Conservation (phyloP, 2,113 vertebrate genomes). For the Progne subis region DNA sequence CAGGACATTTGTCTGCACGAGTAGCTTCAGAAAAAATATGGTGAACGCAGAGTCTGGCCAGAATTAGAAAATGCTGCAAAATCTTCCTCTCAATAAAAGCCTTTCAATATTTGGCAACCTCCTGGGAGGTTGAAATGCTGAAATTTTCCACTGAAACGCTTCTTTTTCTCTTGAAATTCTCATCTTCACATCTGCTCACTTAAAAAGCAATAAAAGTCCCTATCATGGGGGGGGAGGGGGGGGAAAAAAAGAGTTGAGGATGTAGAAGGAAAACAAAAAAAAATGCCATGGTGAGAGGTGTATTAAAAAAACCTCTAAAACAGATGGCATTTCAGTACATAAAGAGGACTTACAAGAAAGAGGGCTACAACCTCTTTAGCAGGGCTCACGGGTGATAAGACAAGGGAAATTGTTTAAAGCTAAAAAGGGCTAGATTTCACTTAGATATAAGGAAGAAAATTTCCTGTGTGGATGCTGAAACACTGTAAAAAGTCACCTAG, state of each 20-base stretch:
- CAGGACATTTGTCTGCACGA: neutral
- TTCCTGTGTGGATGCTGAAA: neutral
- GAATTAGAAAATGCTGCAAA: conserved; percentile 25
- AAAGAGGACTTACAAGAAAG: neutral
- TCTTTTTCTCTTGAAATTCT: neutral
- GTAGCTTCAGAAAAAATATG: conserved; percentile 1
- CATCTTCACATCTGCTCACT: neutral
- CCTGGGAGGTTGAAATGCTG: neutral
- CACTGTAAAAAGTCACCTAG: neutral
- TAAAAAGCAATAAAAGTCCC: neutral
- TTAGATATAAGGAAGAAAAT: neutral
- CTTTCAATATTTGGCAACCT: neutral
- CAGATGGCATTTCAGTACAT: neutral
- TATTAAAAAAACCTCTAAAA: neutral
- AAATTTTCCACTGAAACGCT: neutral
- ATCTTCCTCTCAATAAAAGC: neutral
- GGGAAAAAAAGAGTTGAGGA: neutral
- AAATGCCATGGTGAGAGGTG: neutral
- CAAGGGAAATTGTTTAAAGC: neutral
- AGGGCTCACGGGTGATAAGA: neutral
- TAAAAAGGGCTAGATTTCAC: neutral
- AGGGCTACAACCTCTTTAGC: neutral
- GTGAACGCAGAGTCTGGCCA: neutral
- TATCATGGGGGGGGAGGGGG: no score
- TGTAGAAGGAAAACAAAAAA: neutral